phyloP scores from a whole-genome alignment of 2,113 vertebrate genomes.

The Narcine bancroftii region DNA sequence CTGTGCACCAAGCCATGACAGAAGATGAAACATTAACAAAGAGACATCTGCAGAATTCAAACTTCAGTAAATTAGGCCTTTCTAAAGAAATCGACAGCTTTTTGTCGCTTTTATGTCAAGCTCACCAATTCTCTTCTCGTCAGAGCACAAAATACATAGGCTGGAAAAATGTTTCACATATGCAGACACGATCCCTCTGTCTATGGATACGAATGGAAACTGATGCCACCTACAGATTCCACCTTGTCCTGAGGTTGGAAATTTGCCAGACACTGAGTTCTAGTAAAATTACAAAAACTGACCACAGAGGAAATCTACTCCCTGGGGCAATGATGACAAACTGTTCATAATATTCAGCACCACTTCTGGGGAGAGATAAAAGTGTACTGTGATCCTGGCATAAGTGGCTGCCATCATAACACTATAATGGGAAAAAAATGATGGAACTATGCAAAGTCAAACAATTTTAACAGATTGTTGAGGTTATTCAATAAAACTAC shows the following conservation, averaged over 20 bases:
- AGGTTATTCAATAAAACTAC: background rate
- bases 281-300: background rate
- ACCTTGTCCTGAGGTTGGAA: background rate
- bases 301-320: background rate
- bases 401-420: background rate
- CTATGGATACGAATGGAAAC: background rate
- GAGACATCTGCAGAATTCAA: background rate
- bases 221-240: background rate
- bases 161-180: background rate
- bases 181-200: background rate
- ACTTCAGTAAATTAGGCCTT: background rate
- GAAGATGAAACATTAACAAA: background rate
- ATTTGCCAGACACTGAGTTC: background rate
- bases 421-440: background rate
- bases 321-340: background rate
- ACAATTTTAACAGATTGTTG: background rate
- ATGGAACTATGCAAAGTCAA: background rate
- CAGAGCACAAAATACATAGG: background rate
- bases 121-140: background rate
- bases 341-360: background rate
- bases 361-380: background rate
- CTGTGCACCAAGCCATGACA: background rate
- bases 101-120: background rate
- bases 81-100: background rate
- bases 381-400: background rate